Evolutionary conservation across 2,888 invertebrate species (phyloP).

Genomic region (Ichneumoninae sp.): DNA sequence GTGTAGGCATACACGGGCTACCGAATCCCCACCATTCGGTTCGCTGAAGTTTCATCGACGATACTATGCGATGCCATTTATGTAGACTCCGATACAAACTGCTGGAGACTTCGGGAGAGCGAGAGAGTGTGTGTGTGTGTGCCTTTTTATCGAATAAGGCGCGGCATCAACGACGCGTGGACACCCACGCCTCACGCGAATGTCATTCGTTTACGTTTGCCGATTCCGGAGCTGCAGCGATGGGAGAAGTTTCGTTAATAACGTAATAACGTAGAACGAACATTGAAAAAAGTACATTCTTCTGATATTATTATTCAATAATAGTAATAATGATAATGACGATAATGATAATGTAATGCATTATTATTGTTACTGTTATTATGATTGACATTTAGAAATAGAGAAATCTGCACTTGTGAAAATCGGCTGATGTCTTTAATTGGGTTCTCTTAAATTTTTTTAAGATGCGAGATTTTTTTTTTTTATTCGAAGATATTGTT

Average conservation of each 20-base stretch:
- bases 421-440: too few relatives aligned
- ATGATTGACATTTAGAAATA: too few relatives aligned
- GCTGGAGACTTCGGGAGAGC: neutral
- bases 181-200: conserved; percentile 43
- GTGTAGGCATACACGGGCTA: neutral
- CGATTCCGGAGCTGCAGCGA: neutral
- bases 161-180: conserved; percentile 43
- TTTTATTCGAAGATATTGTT: neutral
- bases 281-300: neutral
- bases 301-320: neutral
- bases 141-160: conserved; percentile 35
- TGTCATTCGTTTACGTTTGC: conserved; percentile 12
- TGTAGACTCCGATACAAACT: conserved; percentile 32
- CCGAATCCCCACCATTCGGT: conserved; percentile 36
- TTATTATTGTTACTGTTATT: too few relatives aligned
- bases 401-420: too few relatives aligned
- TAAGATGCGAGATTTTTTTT: too few relatives aligned
- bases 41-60: conserved; percentile 5
- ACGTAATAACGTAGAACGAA: neutral
- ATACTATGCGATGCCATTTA: conserved; percentile 45
- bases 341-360: too few relatives aligned
- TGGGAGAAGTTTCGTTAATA: neutral
- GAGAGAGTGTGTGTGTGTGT: neutral
- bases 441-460: too few relatives aligned
- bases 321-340: neutral